Evolutionary conservation across 1,140 invertebrate species (phyloP), one percentile per base, ranked within the genome.

Genomic region (Microplitis demolitor): DNA sequence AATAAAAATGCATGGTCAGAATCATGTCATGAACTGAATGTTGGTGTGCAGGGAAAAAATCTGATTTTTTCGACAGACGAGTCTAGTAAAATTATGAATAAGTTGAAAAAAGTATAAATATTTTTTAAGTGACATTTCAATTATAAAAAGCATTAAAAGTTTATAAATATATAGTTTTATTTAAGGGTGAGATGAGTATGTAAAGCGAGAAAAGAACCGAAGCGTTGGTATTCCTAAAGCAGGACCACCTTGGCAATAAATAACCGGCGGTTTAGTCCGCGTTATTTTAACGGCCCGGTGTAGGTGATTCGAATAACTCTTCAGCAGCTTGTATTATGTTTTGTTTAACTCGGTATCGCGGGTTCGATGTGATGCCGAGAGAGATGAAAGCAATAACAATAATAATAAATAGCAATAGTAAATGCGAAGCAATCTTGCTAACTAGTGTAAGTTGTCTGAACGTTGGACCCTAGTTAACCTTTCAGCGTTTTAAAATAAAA

Each of bases 181-280:
- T 56, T 13, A 9, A 45, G 9, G 61, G 8, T 14, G 14, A 73
- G 34, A 45, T 58, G 50, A 69, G 58, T 63, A 50, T 13, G 61
- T 70, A 74, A 73, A 66, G 39, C 11, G 39, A 45, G 39, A 11
- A 6, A 9, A 6, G 39, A 11, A 11, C 37, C 24, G 24, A 24
- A 24, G 24, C 24, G 24, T 24, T 24, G 24, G 54, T 76, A 80
- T 81, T 83, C 81, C 82, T 84, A 86, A 84, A 85, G 83, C 84
- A 84, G 86, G 85, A 84, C 84, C 85, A 86, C 84, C 76, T 82
- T 80, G 78, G 86, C 84, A 87, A 87, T 87, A 87, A 87, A 87
- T 87, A 87, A 87, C 86, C 84, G 81, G 78, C 83, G 82, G 82
- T 83, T 87, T 85, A 85, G 84, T 78, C 78, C 80, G 69, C 69